Base-by-base conservation (phyloP, 2,888 invertebrate species). In the Linnaemya tessellans region DNA sequence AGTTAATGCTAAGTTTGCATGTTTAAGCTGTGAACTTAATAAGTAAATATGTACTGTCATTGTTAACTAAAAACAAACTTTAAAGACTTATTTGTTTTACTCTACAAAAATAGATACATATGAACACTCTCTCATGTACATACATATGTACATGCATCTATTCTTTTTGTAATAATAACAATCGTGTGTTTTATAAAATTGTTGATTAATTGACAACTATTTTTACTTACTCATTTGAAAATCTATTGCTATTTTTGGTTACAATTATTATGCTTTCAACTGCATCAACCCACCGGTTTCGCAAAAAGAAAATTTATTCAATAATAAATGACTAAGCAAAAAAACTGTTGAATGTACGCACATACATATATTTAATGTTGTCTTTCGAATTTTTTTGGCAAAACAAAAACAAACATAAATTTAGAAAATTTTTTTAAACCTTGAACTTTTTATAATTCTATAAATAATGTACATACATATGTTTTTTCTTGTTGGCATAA, bases 1-100 rank as follows among this genome's bases (percentile, higher is more conserved):
- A 71, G 30, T 71, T 58, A 71, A 25, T 56, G 70, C 56, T 56
- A 43, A 30, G 18, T 18, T 71, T 25, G 58, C 58, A 71, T 71
- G 58, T 58, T 43, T 5, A 58, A 58, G 18, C 13, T 0, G 38
- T 18, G 38, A 54, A 51, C 35, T 68, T 22, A 20, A 38, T 25
- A 51, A 49, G n/a, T 25, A 35, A 49, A 46, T 10, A n/a, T n/a
- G n/a, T n/a, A 51, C 11, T 13, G 25, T 51, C 18, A 18, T 62
- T 62, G 38, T 62, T 41, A 13, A 35, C n/a, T 41, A 41, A 20
- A 38, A 38, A 18, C 1, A 20, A 62, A 38, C 60, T 41, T 20
- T 1, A 38, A 18, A 38, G 5, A 35, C 9, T 18, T 60, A 2
- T 30, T 30, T 41, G 8, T 20, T 13, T 11, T 46, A 46, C 43